These are phyloP conservation scores for Corythornis cristatus DNA, from an alignment of 2,113 vertebrate genomes.

Conservation along the genomic window DNA sequence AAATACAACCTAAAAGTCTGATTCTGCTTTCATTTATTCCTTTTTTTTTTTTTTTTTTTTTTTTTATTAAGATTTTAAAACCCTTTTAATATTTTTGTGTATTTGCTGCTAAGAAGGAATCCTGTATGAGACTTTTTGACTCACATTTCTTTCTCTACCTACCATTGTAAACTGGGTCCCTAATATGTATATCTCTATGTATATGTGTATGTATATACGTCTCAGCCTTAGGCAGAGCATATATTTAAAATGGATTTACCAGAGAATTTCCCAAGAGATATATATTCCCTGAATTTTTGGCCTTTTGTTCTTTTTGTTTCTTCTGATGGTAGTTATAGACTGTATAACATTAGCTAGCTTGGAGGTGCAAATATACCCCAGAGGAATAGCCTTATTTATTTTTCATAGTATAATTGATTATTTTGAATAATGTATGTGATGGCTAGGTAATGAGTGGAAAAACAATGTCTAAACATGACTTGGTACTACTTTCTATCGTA, in stretches of 20 bases:
- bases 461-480: constrained; percentile 54
- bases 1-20: background rate
- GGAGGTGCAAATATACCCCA: constrained; percentile 40
- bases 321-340: constrained; percentile 9
- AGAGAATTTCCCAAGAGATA: constrained; percentile 17
- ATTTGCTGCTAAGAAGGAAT: background rate
- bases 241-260: constrained; percentile 23
- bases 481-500: background rate
- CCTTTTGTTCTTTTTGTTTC: background rate
- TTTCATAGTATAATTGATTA: constrained; percentile 77
- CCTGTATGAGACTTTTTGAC: background rate
- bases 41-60: background rate
- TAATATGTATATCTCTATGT: background rate
- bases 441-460: constrained; percentile 63
- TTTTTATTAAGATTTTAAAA: background rate
- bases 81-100: background rate
- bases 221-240: constrained; percentile 15
- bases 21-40: background rate
- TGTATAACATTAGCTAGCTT: constrained; percentile 24
- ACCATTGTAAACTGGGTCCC: background rate
- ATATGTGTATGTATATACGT: background rate
- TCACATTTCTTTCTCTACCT: background rate
- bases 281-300: background rate
- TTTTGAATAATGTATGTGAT: constrained; percentile 77
- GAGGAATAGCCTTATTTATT: constrained; percentile 69